Evolutionary conservation across 2,888 invertebrate genomes (phyloP).

Genomic region (Conchocele bisecta): DNA sequence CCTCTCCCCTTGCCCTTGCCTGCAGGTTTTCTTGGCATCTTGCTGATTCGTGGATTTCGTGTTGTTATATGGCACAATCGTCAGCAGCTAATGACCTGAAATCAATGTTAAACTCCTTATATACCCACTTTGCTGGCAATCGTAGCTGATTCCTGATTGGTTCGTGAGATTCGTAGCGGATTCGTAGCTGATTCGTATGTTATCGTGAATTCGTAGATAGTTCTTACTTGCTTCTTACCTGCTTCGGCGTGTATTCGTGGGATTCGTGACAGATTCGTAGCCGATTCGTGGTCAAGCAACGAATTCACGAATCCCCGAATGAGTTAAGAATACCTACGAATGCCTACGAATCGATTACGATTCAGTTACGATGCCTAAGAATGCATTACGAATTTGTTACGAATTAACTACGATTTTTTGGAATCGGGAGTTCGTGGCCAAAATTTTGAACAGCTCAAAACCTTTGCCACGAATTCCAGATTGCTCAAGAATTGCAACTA

Average conservation of each 20-base stretch:
- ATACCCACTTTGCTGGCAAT: slow-evolving; percentile 9
- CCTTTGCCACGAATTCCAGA: slow-evolving; percentile 6
- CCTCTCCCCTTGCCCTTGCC: not conserved
- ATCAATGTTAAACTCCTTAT: slow-evolving; percentile 14
- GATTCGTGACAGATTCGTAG: slow-evolving; percentile 34
- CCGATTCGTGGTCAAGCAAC: slow-evolving; percentile 18
- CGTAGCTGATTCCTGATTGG: slow-evolving; percentile 25
- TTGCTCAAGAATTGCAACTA: slow-evolving; percentile 1
- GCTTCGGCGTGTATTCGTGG: slow-evolving; percentile 28
- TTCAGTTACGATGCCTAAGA: slow-evolving; percentile 17
- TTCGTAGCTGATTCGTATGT: slow-evolving; percentile 33
- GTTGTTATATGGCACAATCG: slow-evolving; percentile 14
- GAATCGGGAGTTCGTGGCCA: slow-evolving; percentile 23
- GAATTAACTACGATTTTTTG: slow-evolving; percentile 29
- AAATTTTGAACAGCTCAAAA: slow-evolving; percentile 36
- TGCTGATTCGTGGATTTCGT: slow-evolving; percentile 20
- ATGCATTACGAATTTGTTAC: slow-evolving; percentile 23
- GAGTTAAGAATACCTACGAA: slow-evolving; percentile 22
- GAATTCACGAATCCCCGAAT: slow-evolving; percentile 17
- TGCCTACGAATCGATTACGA: slow-evolving; percentile 16
- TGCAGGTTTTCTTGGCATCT: slow-evolving; percentile 23
- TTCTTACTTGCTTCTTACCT: slow-evolving; percentile 22
- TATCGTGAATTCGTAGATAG: slow-evolving; percentile 26
- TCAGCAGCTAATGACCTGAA: slow-evolving; percentile 26
- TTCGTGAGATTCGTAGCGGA: slow-evolving; percentile 28